These are phyloP conservation scores for Melikaiella ostensackeni DNA, from an alignment of 2,888 invertebrate species.

Conservation along the genomic window DNA sequence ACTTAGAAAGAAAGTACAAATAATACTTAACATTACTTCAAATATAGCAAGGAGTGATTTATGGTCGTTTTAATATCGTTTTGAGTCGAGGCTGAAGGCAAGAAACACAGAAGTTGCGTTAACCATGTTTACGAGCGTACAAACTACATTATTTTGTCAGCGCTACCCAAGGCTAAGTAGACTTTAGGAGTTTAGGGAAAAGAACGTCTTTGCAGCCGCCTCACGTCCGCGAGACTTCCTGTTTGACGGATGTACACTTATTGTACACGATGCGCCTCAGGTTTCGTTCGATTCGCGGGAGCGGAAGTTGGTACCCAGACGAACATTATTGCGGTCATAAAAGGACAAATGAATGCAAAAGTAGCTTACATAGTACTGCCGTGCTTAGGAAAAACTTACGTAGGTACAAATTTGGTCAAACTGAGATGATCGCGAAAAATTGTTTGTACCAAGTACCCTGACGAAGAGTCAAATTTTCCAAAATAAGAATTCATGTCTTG, in stretches of 20 bases:
- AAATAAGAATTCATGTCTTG: no score
- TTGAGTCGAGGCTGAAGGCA: background rate
- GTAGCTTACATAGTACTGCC: background rate
- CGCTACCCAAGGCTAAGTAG: constrained; percentile 5
- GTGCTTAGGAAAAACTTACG: no score
- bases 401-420: no score
- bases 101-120: background rate
- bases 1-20: no score
- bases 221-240: constrained; percentile 55
- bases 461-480: no score
- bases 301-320: constrained; percentile 18
- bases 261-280: background rate
- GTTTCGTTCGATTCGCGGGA: constrained; percentile 12
- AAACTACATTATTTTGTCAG: constrained; percentile 11
- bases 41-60: background rate
- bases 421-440: no score
- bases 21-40: background rate
- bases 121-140: constrained; percentile 2
- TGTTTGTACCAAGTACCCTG: no score
- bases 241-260: constrained; percentile 44
- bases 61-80: background rate
- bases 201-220: constrained; percentile 48
- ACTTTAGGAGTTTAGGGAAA: constrained; percentile 45
- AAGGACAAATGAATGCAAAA: background rate
- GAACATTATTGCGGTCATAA: background rate